Percentiles rank a stretch among this genome's conserved stretches.
These are phyloP conservation scores for Apis florea DNA, from an alignment of 1,140 invertebrate species.

Conservation along the genomic window DNA sequence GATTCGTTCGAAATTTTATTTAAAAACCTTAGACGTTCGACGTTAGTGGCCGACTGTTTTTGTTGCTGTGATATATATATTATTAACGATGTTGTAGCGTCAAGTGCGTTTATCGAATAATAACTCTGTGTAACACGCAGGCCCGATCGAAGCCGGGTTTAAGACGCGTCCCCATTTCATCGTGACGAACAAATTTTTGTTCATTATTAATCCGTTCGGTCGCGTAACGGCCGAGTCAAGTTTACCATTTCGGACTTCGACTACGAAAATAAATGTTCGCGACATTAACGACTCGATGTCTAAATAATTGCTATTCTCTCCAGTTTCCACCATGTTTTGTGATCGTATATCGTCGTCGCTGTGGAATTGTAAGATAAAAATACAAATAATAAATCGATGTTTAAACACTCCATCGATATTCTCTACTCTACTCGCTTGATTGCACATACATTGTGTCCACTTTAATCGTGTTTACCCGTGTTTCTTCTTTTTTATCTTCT, in stretches of 20 bases:
- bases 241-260: not conserved
- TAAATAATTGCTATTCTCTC: slow-evolving; percentile 7
- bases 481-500: not conserved
- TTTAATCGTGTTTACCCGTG: not conserved
- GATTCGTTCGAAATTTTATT: not conserved
- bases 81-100: slow-evolving; percentile 42
- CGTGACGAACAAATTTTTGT: not conserved
- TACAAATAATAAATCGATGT: slow-evolving; percentile 67
- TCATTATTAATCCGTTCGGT: slow-evolving; percentile 8
- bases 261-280: slow-evolving; percentile 24
- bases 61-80: slow-evolving; percentile 63
- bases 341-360: slow-evolving; percentile 59
- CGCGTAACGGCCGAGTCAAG: not conserved
- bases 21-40: not conserved
- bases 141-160: not conserved
- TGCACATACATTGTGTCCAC: no score
- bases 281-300: slow-evolving; percentile 40
- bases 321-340: slow-evolving; percentile 54
- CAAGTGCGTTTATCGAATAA: slow-evolving; percentile 42
- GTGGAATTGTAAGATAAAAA: slow-evolving; percentile 62
- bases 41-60: slow-evolving; percentile 65
- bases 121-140: not conserved
- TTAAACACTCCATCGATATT: slow-evolving; percentile 45
- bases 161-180: not conserved
- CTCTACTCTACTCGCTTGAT: slow-evolving; percentile 29